Evolutionary conservation across 2,888 invertebrate species (phyloP), one percentile per base, ranked within the genome.

Genomic region (Coelopa pilipes): DNA sequence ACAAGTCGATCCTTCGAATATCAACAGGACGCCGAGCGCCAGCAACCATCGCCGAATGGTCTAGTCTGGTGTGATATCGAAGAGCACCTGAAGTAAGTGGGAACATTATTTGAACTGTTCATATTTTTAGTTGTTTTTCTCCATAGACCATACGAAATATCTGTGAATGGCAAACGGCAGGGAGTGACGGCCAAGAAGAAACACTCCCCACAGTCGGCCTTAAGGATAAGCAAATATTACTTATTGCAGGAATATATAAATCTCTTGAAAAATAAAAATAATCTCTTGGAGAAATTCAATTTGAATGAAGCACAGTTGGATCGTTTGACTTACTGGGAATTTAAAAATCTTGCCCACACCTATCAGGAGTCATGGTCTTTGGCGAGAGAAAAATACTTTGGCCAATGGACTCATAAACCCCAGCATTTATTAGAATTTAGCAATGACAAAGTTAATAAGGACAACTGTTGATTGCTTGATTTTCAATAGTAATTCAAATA

Each of bases 141-240:
- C 89, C 89, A 76, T 82, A 94, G 94, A 70, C 81, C 89, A 49
- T 85, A 89, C 62, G 94, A 96, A 88, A 91, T 96, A 46, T 90
- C 92, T 21, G 93, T 95, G 0, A 91, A 93, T 82, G 96, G 97
- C 5, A 90, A 90, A 80, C 93, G 92, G 77, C 92, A 94, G 84
- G 96, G 96, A 5, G 88, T 92, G 1, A 95, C 94, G 0, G 94
- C 93, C 83, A 94, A 92, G 49, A 80, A 82, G 0, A 49, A 86
- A 45, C 83, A 86, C 68, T 83, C 81, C 24, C 85, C 86, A 19
- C 88, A 83, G 15, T 88, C 86, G 65, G 88, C 88, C 53, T 84
- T 92, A 73, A 84, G 88, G 69, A 88, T 92, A 57, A 90, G 90
- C 79, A 91, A 92, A 87, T 89, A 88, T 79, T 88, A 88, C 77